Conservation (phyloP, 1,140 invertebrate genomes). For the Akabosia matsudoensis region DNA sequence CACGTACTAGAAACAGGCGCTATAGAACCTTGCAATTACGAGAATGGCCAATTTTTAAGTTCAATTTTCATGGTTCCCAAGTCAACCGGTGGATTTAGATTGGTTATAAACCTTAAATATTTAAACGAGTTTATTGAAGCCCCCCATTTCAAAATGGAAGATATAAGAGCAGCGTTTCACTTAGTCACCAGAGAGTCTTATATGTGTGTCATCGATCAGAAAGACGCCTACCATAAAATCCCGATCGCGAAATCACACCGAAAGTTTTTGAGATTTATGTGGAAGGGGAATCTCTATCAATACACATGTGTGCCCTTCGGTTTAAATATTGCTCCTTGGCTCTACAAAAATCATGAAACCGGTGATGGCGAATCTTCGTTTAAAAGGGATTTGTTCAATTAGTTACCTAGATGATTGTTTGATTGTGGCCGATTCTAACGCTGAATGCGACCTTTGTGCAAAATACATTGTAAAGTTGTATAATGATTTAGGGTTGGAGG, state of each 20-base stretch:
- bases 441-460: neutral
- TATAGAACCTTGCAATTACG: neutral
- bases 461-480: neutral
- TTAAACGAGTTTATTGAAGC: conserved; percentile 33
- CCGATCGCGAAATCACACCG: neutral
- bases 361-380: neutral
- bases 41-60: conserved; percentile 15
- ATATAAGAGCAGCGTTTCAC: neutral
- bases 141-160: conserved; percentile 36
- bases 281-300: conserved; percentile 22
- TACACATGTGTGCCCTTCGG: conserved; percentile 32
- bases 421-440: neutral
- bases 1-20: neutral
- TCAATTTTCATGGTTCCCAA: conserved; percentile 31
- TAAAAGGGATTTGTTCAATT: conserved; percentile 4
- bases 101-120: conserved; percentile 33
- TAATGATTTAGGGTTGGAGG: neutral
- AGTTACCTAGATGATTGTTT: conserved; percentile 34
- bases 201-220: conserved; percentile 24
- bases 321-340: conserved; percentile 24
- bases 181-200: conserved; percentile 8
- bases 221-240: conserved; percentile 36
- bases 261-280: conserved; percentile 33
- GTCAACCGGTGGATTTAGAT: conserved; percentile 2
- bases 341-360: conserved; percentile 35